Evolutionary conservation across 2,888 invertebrate species (phyloP), one percentile per base, ranked within the genome.

Genomic region (Apamea anceps): DNA sequence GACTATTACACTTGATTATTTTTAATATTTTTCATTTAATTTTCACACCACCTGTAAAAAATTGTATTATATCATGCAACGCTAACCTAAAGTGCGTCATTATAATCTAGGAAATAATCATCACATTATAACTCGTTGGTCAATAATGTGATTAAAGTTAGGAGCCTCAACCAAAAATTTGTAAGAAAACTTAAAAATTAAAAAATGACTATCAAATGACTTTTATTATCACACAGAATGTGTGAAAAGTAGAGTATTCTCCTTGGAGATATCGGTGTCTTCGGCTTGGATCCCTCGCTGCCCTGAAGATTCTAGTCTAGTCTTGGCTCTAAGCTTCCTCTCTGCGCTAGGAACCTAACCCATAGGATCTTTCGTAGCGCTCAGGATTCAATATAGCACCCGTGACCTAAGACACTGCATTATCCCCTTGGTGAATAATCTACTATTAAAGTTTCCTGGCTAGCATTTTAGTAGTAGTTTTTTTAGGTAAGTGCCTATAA

Each of bases 1-100:
- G 18, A 37, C 21, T 3, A 66, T 32, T 2, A n/a, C 54, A 45
- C 7, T 8, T n/a, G 0, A 54, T 21, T 51, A 42, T 51, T 54
- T 51, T 75, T 74, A 12, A 8, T 32, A 45, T 75, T 42, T 75
- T 42, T 63, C 32, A 63, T 63, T 18, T 32, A 63, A 63, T 63
- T 21, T 63, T 21, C 37, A 37, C 65, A 21, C 10, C 32, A 21
- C 32, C 32, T 32, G 18, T 18, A 65, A 65, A 32, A 65, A 65
- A 32, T 32, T 10, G 21, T 10, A 63, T 32, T 18, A 63, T 32
- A 28, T 13, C 28, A 62, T 28, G 15, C 18, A 63, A 63, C 7
- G 15, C 15, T 62, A 15, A 63, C 8, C 7, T 63, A 18, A 28
- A 60, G 13, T 60, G n/a, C 5, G 1, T 12, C 13, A n/a, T 60